phyloP scores from a whole-genome alignment of 2,113 vertebrate species.

The Crotalus helleri region DNA sequence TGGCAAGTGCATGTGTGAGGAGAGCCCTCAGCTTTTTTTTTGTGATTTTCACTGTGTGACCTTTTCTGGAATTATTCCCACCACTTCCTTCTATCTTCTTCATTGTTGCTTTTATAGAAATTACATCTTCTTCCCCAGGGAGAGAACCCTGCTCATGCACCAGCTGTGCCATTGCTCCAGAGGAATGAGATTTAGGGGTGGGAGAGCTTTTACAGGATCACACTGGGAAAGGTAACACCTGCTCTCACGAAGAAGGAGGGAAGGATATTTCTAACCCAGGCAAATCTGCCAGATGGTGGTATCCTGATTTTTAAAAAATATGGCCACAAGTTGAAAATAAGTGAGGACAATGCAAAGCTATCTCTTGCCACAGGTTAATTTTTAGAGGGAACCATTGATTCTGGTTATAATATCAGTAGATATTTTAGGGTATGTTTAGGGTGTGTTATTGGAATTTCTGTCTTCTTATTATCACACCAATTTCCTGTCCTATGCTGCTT shows the following conservation, averaged over 20 bases:
- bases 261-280: not conserved
- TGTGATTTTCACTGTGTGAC: not conserved
- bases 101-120: not conserved
- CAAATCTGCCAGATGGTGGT: not conserved
- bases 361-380: not conserved
- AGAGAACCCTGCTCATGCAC: slow-evolving; percentile 48
- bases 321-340: not conserved
- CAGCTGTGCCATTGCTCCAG: slow-evolving; percentile 59
- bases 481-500: not conserved
- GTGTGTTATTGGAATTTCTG: not conserved
- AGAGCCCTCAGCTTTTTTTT: not conserved
- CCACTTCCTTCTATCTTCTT: not conserved
- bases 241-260: slow-evolving; percentile 38
- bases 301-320: not conserved
- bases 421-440: not conserved
- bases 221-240: slow-evolving; percentile 23
- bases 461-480: not conserved
- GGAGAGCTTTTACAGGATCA: slow-evolving; percentile 43
- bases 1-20: not conserved
- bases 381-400: not conserved
- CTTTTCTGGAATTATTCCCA: not conserved
- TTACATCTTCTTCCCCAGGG: slow-evolving; percentile 44
- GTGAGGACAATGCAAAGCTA: not conserved
- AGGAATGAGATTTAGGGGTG: slow-evolving; percentile 59
- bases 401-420: not conserved